These are phyloP conservation scores for Cephus pygmeus DNA, from an alignment of 2,888 invertebrate species.

Conservation along the genomic window DNA sequence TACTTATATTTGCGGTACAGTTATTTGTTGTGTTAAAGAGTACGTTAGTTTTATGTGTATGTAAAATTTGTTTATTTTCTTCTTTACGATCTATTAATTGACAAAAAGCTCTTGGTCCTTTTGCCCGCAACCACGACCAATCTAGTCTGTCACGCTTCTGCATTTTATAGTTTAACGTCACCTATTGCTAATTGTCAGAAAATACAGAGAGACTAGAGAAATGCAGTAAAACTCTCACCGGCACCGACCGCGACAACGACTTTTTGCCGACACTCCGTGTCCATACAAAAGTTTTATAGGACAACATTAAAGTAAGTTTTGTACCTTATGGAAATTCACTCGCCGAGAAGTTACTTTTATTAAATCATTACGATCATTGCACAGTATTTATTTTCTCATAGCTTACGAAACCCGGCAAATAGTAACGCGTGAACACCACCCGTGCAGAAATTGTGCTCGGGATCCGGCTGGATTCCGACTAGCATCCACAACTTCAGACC, in stretches of 20 bases:
- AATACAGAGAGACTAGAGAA: constrained; percentile 1
- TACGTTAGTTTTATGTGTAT: background rate
- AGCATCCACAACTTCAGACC: no score
- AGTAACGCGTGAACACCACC: background rate
- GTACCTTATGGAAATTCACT: constrained; percentile 1
- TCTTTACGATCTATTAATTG: background rate
- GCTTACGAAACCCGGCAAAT: background rate
- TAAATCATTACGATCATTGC: background rate
- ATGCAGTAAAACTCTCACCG: constrained; percentile 5
- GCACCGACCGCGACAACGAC: background rate
- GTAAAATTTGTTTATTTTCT: background rate
- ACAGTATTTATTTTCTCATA: background rate
- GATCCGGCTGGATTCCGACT: no score
- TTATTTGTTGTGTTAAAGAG: background rate
- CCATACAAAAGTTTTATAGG: background rate
- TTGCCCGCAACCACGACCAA: background rate
- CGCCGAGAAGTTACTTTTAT: background rate
- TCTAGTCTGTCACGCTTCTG: background rate
- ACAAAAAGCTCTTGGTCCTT: background rate
- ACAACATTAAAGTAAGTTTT: constrained; percentile 1
- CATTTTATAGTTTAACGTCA: background rate
- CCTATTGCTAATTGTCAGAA: background rate
- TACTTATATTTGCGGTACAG: background rate
- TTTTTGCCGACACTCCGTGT: background rate
- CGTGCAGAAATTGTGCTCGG: no score